Evolutionary conservation across 1,140 invertebrate genomes (phyloP).

Genomic region (Drosophila nigrodunni): DNA sequence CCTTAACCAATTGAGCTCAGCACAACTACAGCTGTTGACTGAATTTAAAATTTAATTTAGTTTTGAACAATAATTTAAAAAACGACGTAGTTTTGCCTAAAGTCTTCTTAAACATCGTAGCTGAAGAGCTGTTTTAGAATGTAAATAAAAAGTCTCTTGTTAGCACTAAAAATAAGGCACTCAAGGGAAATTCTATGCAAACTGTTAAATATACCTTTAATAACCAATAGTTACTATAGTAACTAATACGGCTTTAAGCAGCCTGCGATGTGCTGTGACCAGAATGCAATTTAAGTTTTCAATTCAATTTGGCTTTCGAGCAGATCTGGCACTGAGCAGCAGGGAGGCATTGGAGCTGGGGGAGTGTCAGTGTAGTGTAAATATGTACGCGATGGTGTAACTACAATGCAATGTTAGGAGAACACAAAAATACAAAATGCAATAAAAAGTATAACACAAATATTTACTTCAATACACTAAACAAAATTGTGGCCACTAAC

Average conservation of each 20-base stretch:
- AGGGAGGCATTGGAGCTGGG: neutral
- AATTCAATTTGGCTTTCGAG: conserved; percentile 40
- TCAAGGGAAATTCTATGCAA: no score
- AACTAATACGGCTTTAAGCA: conserved; percentile 66
- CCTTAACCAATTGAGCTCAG: no score
- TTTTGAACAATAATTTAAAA: no score
- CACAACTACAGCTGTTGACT: no score
- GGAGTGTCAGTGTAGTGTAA: neutral
- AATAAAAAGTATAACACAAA: conserved; percentile 58
- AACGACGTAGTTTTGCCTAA: no score
- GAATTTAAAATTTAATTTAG: no score
- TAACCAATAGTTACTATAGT: conserved; percentile 27
- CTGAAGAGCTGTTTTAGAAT: no score
- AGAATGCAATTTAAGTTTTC: conserved; percentile 48
- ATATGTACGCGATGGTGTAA: conserved; percentile 54
- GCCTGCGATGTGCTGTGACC: conserved; percentile 34
- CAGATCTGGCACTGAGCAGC: neutral
- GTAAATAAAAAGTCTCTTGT: neutral
- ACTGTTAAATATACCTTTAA: conserved; percentile 39
- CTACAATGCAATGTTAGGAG: conserved; percentile 57
- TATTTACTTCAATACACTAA: conserved; percentile 63
- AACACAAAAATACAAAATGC: conserved; percentile 13
- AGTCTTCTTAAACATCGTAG: no score
- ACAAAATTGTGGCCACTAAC: conserved; percentile 77
- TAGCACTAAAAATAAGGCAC: no score